A percentile compares a stretch with the other conserved stretches of the same genome.
Evolutionary conservation across 2,797 vertebrate species (phyloP).

Genomic region (Xenentodon cancila): DNA sequence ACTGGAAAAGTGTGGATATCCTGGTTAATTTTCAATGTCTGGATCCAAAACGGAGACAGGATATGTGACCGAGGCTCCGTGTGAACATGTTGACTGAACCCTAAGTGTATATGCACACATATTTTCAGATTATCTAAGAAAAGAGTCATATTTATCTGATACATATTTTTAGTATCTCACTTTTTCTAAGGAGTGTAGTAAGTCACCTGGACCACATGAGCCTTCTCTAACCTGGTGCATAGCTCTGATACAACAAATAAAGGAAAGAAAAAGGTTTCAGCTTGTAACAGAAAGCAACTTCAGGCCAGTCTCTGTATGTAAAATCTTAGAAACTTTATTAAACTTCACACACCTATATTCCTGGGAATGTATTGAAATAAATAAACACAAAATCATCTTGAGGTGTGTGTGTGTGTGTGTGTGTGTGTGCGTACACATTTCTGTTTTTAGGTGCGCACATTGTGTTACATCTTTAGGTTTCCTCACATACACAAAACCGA

Average conservation of each 20-base stretch:
- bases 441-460: slow-evolving; percentile 60
- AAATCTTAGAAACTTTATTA: slow-evolving; percentile 76
- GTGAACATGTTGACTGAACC: too few species aligned
- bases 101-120: too few species aligned
- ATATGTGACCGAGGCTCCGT: too few species aligned
- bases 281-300: not conserved
- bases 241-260: too few species aligned
- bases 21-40: not conserved
- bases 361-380: slow-evolving; percentile 83
- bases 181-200: too few species aligned
- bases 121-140: too few species aligned
- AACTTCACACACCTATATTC: slow-evolving; percentile 75
- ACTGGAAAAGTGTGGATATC: not conserved
- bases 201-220: too few species aligned
- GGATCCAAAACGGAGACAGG: not conserved
- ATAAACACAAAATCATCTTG: slow-evolving; percentile 76
- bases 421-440: slow-evolving; percentile 54
- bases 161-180: too few species aligned
- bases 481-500: slow-evolving; percentile 49
- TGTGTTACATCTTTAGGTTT: slow-evolving; percentile 57
- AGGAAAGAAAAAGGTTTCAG: not conserved
- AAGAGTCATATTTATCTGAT: too few species aligned
- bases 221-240: too few species aligned
- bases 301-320: not conserved
- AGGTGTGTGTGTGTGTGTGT: too few species aligned